Evolutionary conservation across 2,888 invertebrate genomes (phyloP).

Genomic region (Andrena flavipes): DNA sequence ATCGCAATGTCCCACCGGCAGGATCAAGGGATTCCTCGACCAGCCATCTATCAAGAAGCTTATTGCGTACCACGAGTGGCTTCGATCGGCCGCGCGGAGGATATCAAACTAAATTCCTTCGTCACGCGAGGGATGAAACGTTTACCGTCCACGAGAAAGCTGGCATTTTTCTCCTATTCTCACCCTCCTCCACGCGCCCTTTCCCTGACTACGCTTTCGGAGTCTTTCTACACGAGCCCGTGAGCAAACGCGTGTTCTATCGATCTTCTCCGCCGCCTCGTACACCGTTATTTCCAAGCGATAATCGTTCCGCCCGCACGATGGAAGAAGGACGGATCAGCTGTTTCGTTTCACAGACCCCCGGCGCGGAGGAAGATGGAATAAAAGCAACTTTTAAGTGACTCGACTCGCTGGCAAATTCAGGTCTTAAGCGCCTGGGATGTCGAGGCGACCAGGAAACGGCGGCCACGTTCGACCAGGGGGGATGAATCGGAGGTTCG

Average conservation of each 20-base stretch:
- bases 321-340: conserved; percentile 41
- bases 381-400: not conserved
- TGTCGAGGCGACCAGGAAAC: not conserved
- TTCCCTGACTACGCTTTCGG: conserved; percentile 5
- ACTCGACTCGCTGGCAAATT: not conserved
- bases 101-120: conserved; percentile 67
- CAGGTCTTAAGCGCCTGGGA: not conserved
- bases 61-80: conserved; percentile 40
- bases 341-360: conserved; percentile 55
- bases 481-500: not conserved
- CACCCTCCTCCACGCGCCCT: conserved; percentile 17
- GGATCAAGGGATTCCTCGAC: conserved; percentile 26
- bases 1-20: not conserved
- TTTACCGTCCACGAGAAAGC: conserved; percentile 65
- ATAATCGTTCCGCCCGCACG: conserved; percentile 56
- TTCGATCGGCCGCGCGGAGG: conserved; percentile 73
- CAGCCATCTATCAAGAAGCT: conserved; percentile 61
- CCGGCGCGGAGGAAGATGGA: not conserved
- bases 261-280: conserved; percentile 56
- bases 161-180: conserved; percentile 34
- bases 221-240: conserved; percentile 31
- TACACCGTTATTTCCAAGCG: conserved; percentile 58
- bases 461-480: not conserved
- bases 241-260: conserved; percentile 26
- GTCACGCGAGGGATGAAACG: conserved; percentile 73